phyloP scores from a whole-genome alignment of 2,797 vertebrate genomes.

The Enteromius trimaculatus region DNA sequence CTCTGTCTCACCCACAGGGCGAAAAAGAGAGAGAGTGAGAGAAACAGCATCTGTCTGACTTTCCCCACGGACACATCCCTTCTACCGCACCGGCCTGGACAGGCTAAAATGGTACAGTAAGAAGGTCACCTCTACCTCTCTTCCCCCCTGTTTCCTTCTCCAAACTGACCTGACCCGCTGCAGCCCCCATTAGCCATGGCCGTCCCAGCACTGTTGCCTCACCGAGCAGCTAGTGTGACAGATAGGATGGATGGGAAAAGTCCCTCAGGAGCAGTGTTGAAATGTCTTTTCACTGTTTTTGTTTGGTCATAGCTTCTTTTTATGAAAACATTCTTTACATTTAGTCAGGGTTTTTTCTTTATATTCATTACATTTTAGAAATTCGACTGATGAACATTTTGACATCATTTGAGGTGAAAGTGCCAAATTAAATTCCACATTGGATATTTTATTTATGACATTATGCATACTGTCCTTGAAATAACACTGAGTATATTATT shows the following conservation, averaged over 20 bases:
- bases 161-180: constrained; percentile 36
- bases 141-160: constrained; percentile 28
- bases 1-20: constrained; percentile 61
- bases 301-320: neutral
- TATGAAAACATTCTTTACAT: neutral
- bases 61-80: constrained; percentile 79
- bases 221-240: constrained; percentile 28
- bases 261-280: neutral
- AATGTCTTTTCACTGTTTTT: neutral
- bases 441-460: neutral
- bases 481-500: neutral
- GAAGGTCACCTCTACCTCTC: constrained; percentile 72
- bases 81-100: constrained; percentile 77
- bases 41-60: constrained; percentile 82
- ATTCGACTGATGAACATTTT: neutral
- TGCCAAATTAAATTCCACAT: neutral
- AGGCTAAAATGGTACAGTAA: constrained; percentile 76
- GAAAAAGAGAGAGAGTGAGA: constrained; percentile 67
- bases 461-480: neutral
- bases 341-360: neutral
- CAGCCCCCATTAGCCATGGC: constrained; percentile 39
- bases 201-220: constrained; percentile 26
- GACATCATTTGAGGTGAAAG: neutral
- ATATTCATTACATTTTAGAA: neutral
- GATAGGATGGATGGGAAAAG: constrained; percentile 1